These are phyloP conservation scores for Dryocosmus kuriphilus DNA, from an alignment of 2,888 invertebrate genomes.

Conservation along the genomic window DNA sequence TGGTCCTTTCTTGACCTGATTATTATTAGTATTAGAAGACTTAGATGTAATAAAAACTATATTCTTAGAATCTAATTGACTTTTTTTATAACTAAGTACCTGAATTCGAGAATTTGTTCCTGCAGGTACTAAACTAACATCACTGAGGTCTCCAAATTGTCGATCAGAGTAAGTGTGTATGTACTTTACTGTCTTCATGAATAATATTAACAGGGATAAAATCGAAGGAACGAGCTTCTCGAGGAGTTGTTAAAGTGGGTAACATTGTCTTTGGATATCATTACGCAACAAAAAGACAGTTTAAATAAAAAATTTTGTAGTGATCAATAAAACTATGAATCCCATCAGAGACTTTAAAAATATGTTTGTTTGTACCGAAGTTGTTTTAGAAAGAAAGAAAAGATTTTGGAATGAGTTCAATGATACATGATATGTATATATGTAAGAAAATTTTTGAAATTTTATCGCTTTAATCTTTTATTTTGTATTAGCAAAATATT, in stretches of 20 bases:
- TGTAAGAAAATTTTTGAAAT: neutral
- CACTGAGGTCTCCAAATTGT: constrained; percentile 71
- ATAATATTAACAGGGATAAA: constrained; percentile 76
- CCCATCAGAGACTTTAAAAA: too few species aligned
- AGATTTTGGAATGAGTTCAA: neutral
- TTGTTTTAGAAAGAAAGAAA: neutral
- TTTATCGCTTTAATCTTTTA: neutral
- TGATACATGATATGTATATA: neutral
- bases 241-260: constrained; percentile 72
- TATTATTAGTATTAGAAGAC: neutral
- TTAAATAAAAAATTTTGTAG: neutral
- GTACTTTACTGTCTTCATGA: constrained; percentile 70
- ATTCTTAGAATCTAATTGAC: neutral
- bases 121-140: constrained; percentile 74
- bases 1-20: constrained; percentile 89
- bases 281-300: constrained; percentile 53
- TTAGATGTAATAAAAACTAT: neutral
- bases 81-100: constrained; percentile 56
- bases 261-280: constrained; percentile 73
- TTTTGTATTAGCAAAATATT: constrained; percentile 14
- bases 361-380: too few species aligned
- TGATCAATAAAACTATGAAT: neutral
- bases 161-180: constrained; percentile 66
- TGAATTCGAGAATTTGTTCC: constrained; percentile 74
- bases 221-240: constrained; percentile 69